A percentile compares a stretch with the other conserved stretches of the same genome.
These are phyloP conservation scores for Tachypleus tridentatus DNA, from an alignment of 1,140 invertebrate species.

Conservation along the genomic window DNA sequence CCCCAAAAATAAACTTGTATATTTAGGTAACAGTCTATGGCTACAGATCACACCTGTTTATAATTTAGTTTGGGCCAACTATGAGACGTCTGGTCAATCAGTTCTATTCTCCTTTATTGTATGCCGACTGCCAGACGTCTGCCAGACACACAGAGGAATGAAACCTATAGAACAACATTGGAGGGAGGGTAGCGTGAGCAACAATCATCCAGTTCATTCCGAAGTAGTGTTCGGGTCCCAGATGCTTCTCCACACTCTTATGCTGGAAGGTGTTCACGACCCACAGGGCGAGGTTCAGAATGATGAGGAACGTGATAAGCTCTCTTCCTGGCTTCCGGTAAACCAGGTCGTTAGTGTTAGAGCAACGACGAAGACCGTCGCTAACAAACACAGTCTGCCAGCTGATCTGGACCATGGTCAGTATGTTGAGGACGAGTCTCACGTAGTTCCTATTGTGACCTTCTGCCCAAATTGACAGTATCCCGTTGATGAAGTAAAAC, in stretches of 20 bases:
- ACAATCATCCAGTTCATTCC: conserved; percentile 60
- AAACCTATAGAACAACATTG: conserved; percentile 69
- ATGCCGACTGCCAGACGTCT: conserved; percentile 69
- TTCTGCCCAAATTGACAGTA: conserved; percentile 37
- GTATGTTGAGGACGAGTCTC: conserved; percentile 7
- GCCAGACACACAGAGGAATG: conserved; percentile 69
- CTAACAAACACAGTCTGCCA: conserved; percentile 62
- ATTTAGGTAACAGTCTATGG: too few species aligned
- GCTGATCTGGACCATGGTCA: conserved; percentile 27
- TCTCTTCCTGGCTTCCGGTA: conserved; percentile 59
- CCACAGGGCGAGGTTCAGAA: conserved; percentile 70
- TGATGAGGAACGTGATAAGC: conserved; percentile 59
- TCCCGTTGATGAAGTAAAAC: conserved; percentile 54
- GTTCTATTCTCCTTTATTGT: conserved; percentile 35
- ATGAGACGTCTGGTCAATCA: too few species aligned
- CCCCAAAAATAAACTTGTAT: too few species aligned
- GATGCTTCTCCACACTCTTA: conserved; percentile 47
- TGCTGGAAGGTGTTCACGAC: conserved; percentile 65
- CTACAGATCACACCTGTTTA: too few species aligned
- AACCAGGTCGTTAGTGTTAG: conserved; percentile 48
- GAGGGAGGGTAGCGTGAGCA: conserved; percentile 56
- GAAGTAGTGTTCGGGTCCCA: conserved; percentile 51
- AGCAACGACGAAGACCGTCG: conserved; percentile 56
- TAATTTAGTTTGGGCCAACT: too few species aligned
- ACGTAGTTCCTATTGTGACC: conserved; percentile 26